Evolutionary conservation across 2,888 invertebrate species (phyloP), one percentile per base, ranked within the genome.

Genomic region (Aplocera efformata): DNA sequence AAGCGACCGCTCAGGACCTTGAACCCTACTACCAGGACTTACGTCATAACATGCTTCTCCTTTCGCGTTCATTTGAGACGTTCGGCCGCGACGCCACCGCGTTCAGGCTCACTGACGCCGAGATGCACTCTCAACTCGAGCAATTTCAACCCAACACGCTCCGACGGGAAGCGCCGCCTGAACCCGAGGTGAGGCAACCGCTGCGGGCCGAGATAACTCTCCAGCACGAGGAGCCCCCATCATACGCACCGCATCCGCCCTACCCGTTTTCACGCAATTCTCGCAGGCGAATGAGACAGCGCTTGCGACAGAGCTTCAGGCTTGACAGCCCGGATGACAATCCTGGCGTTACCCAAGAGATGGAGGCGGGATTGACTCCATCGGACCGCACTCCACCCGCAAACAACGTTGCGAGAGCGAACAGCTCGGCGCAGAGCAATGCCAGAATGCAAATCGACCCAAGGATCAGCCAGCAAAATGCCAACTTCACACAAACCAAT

Each of bases 11-110:
- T 0, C 66, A 69, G 32, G 67, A 71, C 41, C 54, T 79, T 6
- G 75, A 76, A 47, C 78, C 78, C 6, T 73, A 76, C 53, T 57
- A 82, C 8, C 80, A 78, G 40, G 79, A 73, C 40, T 57, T 86
- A 76, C 35, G 79, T 81, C 51, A 80, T 84, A 1, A 75, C 66
- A 6, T 55, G 79, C 20, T 69, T 85, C 9, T 74, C 81, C 3
- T n/a, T n/a, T n/a, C n/a, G n/a, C 71, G 76, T 33, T 80, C 77
- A 7, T 80, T 80, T 60, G 78, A 77, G 17, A 72, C 75, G 2
- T 67, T 84, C 43, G 78, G 75, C 32, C 71, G 75, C 40, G 79
- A 81, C 43, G 73, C 79, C 11, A 72, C 60, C 55, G 72, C 74
- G 1, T 45, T 74, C 22, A 70, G 68, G 27, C 75, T 69, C 38